Evolutionary conservation across 2,797 vertebrate genomes (phyloP), one percentile per base, ranked within the genome.

Genomic region (Galago senegalensis): DNA sequence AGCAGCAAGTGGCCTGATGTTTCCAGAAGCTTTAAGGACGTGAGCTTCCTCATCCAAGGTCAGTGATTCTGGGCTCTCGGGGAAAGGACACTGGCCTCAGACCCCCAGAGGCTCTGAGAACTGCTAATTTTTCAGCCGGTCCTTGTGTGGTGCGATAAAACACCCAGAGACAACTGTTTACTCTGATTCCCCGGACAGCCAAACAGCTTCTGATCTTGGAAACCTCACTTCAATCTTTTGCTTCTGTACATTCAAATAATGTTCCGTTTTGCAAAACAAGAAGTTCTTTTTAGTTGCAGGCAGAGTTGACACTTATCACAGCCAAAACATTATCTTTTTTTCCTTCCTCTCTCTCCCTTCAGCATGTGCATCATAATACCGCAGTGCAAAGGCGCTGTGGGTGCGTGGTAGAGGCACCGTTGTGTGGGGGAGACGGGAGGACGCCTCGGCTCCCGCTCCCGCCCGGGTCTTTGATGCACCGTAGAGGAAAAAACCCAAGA

Each of bases 201-300:
- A 46, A 34, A 58, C 31, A 58, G 46, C 60, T 73, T 77, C 40
- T 17, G 53, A 43, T 80, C 40, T 43, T 16, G 61, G 80, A 73
- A 70, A n/a, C 17, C 34, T 96, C 7, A 10, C 53, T 88, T 79
- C 49, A 27, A 3, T 49, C 46, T 34, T 17, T 25, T 2, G 20
- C 81, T 82, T 75, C 69, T 70, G 40, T 63, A 34, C 58, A 23
- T 86, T 92, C 72, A 85, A 72, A 73, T 40, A 65, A 61, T 13
- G 72, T 77, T 92, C 40, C 2, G 0, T 80, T 95, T 93, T 84
- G 85, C 72, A 82, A 93, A 94, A 89, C 73, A 92, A 40, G 25
- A 29, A 31, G 34, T 72, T 10, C 14, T 94, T 84, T 95, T 61
- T 17, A 69, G 84, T 79, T 0, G 9, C 27, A 82, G 88, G 63